Percentiles rank a stretch among this genome's conserved stretches.
Conservation (phyloP, 2,797 vertebrate species). For the Chelon auratus region DNA sequence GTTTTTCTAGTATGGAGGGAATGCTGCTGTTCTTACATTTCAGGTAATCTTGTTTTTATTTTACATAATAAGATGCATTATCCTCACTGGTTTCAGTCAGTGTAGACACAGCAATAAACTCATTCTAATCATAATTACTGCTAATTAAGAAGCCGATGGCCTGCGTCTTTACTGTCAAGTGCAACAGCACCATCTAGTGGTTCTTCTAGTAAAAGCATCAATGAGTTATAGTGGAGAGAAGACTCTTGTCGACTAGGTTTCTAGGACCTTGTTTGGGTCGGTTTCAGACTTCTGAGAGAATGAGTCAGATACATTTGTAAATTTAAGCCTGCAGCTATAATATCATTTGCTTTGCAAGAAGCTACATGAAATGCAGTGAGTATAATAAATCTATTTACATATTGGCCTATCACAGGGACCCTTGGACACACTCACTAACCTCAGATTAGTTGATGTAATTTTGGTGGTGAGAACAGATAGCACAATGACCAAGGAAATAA, state of each 20-base stretch:
- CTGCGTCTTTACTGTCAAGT: slow-evolving; percentile 25
- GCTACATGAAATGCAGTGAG: too few relatives aligned
- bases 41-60: background rate
- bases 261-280: background rate
- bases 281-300: too few relatives aligned
- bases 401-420: too few relatives aligned
- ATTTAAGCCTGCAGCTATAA: too few relatives aligned
- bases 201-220: fast-evolving
- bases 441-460: too few relatives aligned
- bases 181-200: slow-evolving; percentile 76
- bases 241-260: background rate
- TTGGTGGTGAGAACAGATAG: too few relatives aligned
- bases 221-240: fast-evolving
- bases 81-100: background rate
- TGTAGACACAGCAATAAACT: slow-evolving; percentile 1
- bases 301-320: too few relatives aligned
- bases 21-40: background rate
- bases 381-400: too few relatives aligned
- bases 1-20: background rate
- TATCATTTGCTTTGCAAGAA: too few relatives aligned
- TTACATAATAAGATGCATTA: background rate
- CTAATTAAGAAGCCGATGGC: slow-evolving; percentile 20
- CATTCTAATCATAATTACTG: slow-evolving; percentile 12
- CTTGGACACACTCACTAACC: too few relatives aligned
- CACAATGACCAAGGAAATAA: too few relatives aligned